These are phyloP conservation scores for Schizaphis graminum DNA, from an alignment of 2,888 invertebrate genomes.

Conservation along the genomic window DNA sequence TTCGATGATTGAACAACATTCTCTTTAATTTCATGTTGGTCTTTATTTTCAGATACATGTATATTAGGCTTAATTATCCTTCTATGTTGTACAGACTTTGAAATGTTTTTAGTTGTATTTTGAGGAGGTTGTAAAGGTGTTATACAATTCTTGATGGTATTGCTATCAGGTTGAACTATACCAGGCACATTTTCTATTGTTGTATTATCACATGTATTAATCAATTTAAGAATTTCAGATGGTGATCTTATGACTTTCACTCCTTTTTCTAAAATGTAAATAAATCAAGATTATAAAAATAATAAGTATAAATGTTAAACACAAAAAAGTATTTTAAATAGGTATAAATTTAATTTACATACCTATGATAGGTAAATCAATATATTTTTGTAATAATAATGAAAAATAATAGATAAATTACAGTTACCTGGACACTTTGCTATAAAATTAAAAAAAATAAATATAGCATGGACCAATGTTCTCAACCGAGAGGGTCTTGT, in stretches of 20 bases:
- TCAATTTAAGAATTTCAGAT: conserved; percentile 48
- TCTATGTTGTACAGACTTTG: not conserved
- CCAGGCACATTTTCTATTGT: not conserved
- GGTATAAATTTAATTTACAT: not conserved
- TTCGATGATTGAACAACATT: not conserved
- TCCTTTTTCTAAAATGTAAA: conserved; percentile 53
- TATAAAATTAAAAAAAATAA: not conserved
- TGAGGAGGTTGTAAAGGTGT: conserved; percentile 18
- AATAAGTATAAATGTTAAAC: not conserved
- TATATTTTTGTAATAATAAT: not conserved
- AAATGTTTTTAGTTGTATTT: conserved; percentile 4
- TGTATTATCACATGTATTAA: conserved; percentile 19
- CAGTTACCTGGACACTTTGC: not conserved
- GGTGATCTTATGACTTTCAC: conserved; percentile 50
- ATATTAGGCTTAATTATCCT: not conserved
- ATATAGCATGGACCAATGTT: not conserved
- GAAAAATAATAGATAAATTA: not conserved
- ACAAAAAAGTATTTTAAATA: not conserved
- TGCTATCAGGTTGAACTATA: not conserved
- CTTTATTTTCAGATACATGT: not conserved
- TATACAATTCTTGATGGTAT: not conserved
- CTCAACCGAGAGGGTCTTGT: too few relatives aligned
- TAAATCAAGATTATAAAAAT: not conserved
- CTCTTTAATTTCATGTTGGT: conserved; percentile 14
- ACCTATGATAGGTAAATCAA: not conserved